Evolutionary conservation across 1,140 invertebrate species (phyloP).

Genomic region (Bombus affinis): DNA sequence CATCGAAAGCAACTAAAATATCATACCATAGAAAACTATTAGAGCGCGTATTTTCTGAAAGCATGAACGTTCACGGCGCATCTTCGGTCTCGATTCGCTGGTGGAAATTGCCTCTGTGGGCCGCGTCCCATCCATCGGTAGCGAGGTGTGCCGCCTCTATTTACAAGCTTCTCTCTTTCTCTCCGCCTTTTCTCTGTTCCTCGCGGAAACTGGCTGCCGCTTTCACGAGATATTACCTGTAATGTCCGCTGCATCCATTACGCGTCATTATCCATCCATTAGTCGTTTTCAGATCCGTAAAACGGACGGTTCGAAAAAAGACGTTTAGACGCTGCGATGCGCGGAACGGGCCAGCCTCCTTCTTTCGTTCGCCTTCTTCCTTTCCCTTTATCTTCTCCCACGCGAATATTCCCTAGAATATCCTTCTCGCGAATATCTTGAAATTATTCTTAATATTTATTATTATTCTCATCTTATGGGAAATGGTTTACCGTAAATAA

Average conservation of each 20-base stretch:
- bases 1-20: not conserved
- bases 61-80: not conserved
- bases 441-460: not conserved
- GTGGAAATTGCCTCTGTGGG: slow-evolving; percentile 44
- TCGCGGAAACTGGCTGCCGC: slow-evolving; percentile 39
- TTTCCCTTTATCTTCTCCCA: not conserved
- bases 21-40: not conserved
- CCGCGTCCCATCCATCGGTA: slow-evolving; percentile 41
- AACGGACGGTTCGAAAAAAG: slow-evolving; percentile 24
- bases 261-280: slow-evolving; percentile 68
- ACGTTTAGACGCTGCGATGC: not conserved
- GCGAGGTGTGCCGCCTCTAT: slow-evolving; percentile 36
- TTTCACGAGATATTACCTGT: slow-evolving; percentile 63
- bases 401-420: not conserved
- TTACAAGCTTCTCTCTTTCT: slow-evolving; percentile 66
- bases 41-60: slow-evolving; percentile 19
- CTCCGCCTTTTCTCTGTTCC: slow-evolving; percentile 59
- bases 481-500: too few species aligned
- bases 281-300: slow-evolving; percentile 40
- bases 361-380: slow-evolving; percentile 5
- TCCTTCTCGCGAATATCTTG: not conserved
- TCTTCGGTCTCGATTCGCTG: slow-evolving; percentile 35
- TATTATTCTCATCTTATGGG: too few species aligned
- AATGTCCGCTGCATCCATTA: slow-evolving; percentile 60
- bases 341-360: not conserved